Conservation (phyloP, 2,888 invertebrate species). For the Dione vanillae region DNA sequence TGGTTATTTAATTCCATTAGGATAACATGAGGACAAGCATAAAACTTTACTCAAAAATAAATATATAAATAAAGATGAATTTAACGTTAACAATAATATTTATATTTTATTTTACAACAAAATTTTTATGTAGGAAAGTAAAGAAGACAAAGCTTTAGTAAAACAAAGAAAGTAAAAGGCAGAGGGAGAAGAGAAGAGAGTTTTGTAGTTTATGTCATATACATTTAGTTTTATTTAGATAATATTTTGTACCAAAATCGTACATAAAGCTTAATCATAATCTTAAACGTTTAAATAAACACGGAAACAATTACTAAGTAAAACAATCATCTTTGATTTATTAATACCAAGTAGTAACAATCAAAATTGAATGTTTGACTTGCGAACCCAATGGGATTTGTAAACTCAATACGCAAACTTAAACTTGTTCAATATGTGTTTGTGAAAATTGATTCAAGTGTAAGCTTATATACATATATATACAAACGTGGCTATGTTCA, state of each 20-base stretch:
- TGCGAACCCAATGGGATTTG: not conserved
- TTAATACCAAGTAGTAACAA: not conserved
- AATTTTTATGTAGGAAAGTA: too few relatives aligned
- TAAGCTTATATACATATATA: not conserved
- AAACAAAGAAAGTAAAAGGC: too few relatives aligned
- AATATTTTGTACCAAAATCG: too few relatives aligned
- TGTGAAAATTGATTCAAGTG: not conserved
- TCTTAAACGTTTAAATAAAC: not conserved
- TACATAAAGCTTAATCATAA: not conserved
- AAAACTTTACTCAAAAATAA: not conserved
- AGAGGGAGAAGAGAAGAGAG: too few relatives aligned
- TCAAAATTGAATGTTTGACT: slow-evolving; percentile 8
- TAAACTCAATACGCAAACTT: not conserved
- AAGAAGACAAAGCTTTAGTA: too few relatives aligned
- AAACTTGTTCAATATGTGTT: not conserved
- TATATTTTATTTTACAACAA: too few relatives aligned
- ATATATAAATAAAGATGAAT: not conserved
- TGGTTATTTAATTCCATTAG: slow-evolving; percentile 7
- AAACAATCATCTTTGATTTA: slow-evolving; percentile 2
- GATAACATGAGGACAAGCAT: not conserved
- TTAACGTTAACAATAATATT: not conserved
- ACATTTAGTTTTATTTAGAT: too few relatives aligned
- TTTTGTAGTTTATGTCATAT: too few relatives aligned
- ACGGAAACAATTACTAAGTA: not conserved
- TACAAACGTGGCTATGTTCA: not conserved